Conservation (phyloP, 2,113 vertebrate species). For the Chaetura pelagica region DNA sequence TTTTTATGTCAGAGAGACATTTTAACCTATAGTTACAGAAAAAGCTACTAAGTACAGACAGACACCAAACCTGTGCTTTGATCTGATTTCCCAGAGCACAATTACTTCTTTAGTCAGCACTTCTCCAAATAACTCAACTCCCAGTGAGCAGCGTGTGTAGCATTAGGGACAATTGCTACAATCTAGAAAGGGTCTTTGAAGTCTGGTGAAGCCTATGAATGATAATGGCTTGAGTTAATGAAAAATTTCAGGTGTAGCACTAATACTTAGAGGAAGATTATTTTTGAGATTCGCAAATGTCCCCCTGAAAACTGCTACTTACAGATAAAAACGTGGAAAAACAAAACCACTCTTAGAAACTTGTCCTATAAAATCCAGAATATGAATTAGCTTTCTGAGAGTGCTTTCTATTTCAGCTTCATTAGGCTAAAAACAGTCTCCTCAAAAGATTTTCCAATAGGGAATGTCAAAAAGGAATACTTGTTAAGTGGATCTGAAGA, state of each 20-base stretch:
- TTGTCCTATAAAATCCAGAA: background rate
- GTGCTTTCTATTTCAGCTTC: background rate
- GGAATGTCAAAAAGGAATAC: background rate
- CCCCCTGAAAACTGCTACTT: background rate
- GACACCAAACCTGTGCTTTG: background rate
- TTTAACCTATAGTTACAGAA: background rate
- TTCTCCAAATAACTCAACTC: background rate
- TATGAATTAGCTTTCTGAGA: background rate
- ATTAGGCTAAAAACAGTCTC: background rate
- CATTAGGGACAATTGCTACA: background rate
- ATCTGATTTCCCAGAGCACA: background rate
- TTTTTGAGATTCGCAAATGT: background rate
- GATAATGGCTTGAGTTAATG: background rate
- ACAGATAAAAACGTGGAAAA: background rate
- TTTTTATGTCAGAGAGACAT: background rate
- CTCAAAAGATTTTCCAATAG: background rate
- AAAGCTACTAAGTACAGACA: background rate
- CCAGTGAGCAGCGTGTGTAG: background rate
- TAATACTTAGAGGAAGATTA: background rate
- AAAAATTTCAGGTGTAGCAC: background rate
- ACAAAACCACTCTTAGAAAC: background rate
- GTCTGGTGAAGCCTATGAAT: background rate
- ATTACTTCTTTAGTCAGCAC: background rate
- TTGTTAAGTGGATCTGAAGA: constrained; percentile 4
- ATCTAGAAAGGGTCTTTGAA: background rate